These are phyloP conservation scores for Exocentrus adspersus DNA, from an alignment of 2,888 invertebrate genomes.

Conservation along the genomic window DNA sequence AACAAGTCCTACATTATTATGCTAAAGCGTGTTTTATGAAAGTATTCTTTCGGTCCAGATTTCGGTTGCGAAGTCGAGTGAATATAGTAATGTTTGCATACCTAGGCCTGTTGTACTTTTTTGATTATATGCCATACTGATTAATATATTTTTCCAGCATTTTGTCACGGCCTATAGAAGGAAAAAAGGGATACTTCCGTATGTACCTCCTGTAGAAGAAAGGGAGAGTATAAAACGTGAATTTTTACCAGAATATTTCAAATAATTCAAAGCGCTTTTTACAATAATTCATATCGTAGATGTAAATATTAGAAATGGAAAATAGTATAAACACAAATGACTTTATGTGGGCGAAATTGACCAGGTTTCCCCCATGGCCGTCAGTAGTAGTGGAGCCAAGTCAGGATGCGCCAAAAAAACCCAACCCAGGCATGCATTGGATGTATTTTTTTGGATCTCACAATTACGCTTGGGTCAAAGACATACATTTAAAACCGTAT, in stretches of 20 bases:
- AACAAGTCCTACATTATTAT: neutral
- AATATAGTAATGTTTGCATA: too few relatives aligned
- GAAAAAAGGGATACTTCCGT: conserved; percentile 72
- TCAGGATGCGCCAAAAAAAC: conserved; percentile 23
- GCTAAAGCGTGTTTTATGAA: conserved; percentile 6
- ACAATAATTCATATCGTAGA: neutral
- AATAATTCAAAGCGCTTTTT: neutral
- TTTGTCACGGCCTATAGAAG: conserved; percentile 70
- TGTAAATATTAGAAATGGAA: conserved; percentile 4
- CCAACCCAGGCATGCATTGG: conserved; percentile 28
- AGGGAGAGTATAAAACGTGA: conserved; percentile 70
- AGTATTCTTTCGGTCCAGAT: neutral
- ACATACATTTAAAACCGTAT: conserved; percentile 40
- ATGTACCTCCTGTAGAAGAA: conserved; percentile 76
- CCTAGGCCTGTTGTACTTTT: too few relatives aligned
- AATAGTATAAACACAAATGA: conserved; percentile 32
- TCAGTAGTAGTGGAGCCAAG: conserved; percentile 40
- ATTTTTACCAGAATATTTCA: conserved; percentile 21
- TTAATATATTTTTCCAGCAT: conserved; percentile 64
- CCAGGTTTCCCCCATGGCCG: conserved; percentile 45
- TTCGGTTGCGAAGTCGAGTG: neutral
- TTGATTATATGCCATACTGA: neutral
- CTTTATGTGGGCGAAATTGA: conserved; percentile 43
- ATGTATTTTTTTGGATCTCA: conserved; percentile 46
- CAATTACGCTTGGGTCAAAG: conserved; percentile 46